Percentiles rank a stretch among this genome's conserved stretches.
phyloP scores from a whole-genome alignment of 2,797 vertebrate genomes.

The Sphenodon punctatus region DNA sequence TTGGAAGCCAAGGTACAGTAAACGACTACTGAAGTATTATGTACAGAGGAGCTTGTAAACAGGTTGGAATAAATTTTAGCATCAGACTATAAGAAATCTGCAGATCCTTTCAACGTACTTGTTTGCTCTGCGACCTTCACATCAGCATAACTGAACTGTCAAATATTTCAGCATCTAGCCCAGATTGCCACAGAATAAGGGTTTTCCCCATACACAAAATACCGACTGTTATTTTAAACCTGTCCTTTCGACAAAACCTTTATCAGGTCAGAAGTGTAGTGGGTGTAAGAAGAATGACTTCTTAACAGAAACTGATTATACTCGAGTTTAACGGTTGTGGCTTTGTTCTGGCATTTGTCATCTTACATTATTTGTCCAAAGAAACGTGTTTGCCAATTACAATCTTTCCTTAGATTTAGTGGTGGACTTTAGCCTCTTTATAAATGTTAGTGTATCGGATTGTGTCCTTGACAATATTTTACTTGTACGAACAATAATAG shows the following conservation, averaged over 20 bases:
- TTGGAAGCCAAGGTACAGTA: constrained; percentile 24
- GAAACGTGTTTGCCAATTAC: constrained; percentile 77
- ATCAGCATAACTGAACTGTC: not conserved
- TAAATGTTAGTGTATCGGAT: constrained; percentile 82
- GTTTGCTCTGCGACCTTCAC: not conserved
- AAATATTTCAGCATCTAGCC: not conserved
- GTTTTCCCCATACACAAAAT: constrained; percentile 37
- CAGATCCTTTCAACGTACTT: not conserved
- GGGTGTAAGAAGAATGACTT: constrained; percentile 57
- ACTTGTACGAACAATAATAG: constrained; percentile 77
- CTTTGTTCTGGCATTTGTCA: constrained; percentile 71
- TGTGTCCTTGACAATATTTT: constrained; percentile 81
- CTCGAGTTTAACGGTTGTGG: constrained; percentile 60
- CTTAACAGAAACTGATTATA: constrained; percentile 62
- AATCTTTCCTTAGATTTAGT: constrained; percentile 80
- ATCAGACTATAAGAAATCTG: not conserved
- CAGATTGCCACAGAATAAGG: not conserved
- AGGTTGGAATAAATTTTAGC: not conserved
- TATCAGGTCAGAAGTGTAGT: constrained; percentile 55
- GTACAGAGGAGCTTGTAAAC: constrained; percentile 1
- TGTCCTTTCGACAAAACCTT: constrained; percentile 64
- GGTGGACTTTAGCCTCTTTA: constrained; percentile 80
- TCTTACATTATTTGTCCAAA: constrained; percentile 77
- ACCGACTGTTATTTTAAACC: constrained; percentile 65
- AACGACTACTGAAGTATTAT: not conserved